phyloP scores from a whole-genome alignment of 2,888 invertebrate species.

The Dryobotodes eremita region DNA sequence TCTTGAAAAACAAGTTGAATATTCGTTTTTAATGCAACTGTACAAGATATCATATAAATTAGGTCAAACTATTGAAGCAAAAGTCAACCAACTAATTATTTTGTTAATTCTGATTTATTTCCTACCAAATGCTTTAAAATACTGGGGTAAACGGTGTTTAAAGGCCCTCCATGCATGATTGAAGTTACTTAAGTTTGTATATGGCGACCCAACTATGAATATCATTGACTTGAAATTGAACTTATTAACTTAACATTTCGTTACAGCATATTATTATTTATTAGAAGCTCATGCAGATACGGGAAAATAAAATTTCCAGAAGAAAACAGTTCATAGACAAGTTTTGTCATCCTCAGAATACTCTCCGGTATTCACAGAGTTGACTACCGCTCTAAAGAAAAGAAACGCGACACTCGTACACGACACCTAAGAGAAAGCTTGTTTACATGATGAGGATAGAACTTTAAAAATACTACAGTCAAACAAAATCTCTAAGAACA shows the following conservation, averaged over 20 bases:
- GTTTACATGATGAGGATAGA: not conserved
- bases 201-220: not conserved
- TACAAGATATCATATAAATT: not conserved
- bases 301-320: not conserved
- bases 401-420: conserved; percentile 19
- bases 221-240: not conserved
- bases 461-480: not conserved
- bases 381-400: conserved; percentile 1
- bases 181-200: no score
- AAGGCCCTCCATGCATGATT: no score
- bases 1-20: not conserved
- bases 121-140: not conserved
- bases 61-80: not conserved
- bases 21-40: not conserved
- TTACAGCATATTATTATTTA: not conserved
- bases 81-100: not conserved
- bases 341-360: conserved; percentile 2
- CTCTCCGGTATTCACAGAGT: not conserved
- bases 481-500: conserved; percentile 5
- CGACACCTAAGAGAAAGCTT: conserved; percentile 5
- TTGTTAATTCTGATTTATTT: not conserved
- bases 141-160: not conserved
- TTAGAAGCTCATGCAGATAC: no score
- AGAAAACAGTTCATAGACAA: conserved; percentile 2
- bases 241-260: not conserved